Conservation (phyloP, 2,797 vertebrate genomes). For the Amniataba percoides region DNA sequence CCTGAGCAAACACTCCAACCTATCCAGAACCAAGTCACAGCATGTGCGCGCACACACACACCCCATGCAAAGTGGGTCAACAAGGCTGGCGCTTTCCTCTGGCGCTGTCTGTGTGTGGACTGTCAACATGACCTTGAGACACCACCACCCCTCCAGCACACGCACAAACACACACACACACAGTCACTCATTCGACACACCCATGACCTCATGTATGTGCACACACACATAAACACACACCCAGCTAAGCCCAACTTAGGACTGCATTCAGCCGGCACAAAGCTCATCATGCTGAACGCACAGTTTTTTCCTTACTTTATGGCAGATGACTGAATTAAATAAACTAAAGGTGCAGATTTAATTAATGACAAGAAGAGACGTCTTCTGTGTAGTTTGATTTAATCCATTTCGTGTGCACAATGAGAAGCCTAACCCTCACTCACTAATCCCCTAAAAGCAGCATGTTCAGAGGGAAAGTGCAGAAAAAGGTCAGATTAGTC, state of each 20-base stretch:
- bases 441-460: slow-evolving; percentile 23
- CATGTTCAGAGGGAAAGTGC: not conserved
- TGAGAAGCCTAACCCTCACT: slow-evolving; percentile 10
- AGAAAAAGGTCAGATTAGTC: slow-evolving; percentile 40
- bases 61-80: slow-evolving; percentile 75
- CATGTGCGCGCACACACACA: slow-evolving; percentile 1
- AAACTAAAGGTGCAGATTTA: slow-evolving; percentile 20
- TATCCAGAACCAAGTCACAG: slow-evolving; percentile 55
- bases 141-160: slow-evolving; percentile 43
- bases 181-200: slow-evolving; percentile 58
- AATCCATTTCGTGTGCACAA: slow-evolving; percentile 10
- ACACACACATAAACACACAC: slow-evolving; percentile 57
- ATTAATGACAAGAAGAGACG: slow-evolving; percentile 2
- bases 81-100: slow-evolving; percentile 76
- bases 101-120: slow-evolving; percentile 76
- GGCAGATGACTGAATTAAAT: slow-evolving; percentile 27
- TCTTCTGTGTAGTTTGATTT: not conserved
- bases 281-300: slow-evolving; percentile 26
- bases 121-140: slow-evolving; percentile 83
- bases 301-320: not conserved
- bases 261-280: slow-evolving; percentile 31
- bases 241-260: slow-evolving; percentile 34
- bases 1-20: slow-evolving; percentile 69
- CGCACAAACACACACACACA: slow-evolving; percentile 38
- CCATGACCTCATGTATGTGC: slow-evolving; percentile 66